These are phyloP conservation scores for Telmatochromis sp. DNA, from an alignment of 2,113 vertebrate genomes.

Conservation along the genomic window DNA sequence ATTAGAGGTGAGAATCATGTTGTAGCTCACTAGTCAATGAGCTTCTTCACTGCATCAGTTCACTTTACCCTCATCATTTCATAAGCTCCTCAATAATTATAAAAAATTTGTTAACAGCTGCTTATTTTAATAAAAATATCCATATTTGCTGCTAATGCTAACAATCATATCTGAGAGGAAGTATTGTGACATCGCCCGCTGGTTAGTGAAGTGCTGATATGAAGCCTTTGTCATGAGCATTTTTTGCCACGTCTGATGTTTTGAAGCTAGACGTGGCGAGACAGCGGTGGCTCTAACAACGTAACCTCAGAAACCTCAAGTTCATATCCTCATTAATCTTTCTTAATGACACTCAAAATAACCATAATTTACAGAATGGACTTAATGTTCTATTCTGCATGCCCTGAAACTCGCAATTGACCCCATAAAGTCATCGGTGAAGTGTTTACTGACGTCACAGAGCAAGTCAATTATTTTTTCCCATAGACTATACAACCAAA, in stretches of 20 bases:
- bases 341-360: not conserved
- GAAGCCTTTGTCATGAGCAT: not conserved
- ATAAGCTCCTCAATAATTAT: not conserved
- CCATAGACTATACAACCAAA: not conserved
- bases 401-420: not conserved
- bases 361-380: not conserved
- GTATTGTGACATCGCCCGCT: not conserved
- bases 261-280: not conserved
- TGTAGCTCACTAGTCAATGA: not conserved
- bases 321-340: not conserved
- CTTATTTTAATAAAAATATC: not conserved
- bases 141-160: not conserved
- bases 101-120: not conserved
- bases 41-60: not conserved
- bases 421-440: not conserved
- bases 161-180: not conserved
- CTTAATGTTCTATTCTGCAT: not conserved
- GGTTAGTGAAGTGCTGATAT: not conserved
- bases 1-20: not conserved
- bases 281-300: not conserved
- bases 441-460: not conserved
- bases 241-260: not conserved
- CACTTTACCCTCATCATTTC: not conserved
- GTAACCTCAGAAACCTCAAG: not conserved
- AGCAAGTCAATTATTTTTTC: not conserved